Base-by-base conservation (phyloP, 2,888 invertebrate species). In the Cordilura impudica region DNA sequence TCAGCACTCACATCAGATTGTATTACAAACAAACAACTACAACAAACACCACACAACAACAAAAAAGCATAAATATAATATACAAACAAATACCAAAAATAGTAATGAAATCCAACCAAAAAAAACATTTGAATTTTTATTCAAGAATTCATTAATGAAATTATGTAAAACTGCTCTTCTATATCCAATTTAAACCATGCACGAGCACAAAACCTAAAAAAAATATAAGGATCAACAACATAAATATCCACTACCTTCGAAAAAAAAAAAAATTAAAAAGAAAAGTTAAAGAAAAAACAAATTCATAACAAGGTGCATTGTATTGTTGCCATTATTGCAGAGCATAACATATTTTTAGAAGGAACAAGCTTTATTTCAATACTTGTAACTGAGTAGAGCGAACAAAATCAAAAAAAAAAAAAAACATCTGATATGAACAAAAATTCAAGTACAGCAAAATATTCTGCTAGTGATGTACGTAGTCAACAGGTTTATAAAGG, bases 131-230 rank as follows among this genome's bases (percentile, higher is more conserved):
- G 23, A 2, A n/a, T n/a, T 16, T 6, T 2, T 26, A 53, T 53
- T 53, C n/a, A n/a, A 23, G 26, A 53, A 53, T 26, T 29, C 26
- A 26, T 53, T 53, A 53, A 53, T 53, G 53, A 53, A 53, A 23
- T 29, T 53, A 26, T 53, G 53, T n/a, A 23, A n/a, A 26, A 26
- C n/a, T 14, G 1, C 54, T 16, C 29, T 29, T 16, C 29, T 18
- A 23, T 14, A 23, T 26, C 53, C 53, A n/a, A 5, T 54, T 31
- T 2, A 54, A 54, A 29, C 29, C 54, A 2, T 12, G 18, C 6
- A 14, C 2, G 49, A 21, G 23, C 4, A 4, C 23, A 2, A n/a
- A n/a, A 39, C n/a, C 4, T 4, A 10, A 35, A 12, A 1, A 6
- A 12, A 12, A 35, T 12, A 39, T n/a, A 39, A n/a, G 35, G 35